Evolutionary conservation across 2,797 vertebrate species (phyloP).

Genomic region (Gymnoscopelus braueri): DNA sequence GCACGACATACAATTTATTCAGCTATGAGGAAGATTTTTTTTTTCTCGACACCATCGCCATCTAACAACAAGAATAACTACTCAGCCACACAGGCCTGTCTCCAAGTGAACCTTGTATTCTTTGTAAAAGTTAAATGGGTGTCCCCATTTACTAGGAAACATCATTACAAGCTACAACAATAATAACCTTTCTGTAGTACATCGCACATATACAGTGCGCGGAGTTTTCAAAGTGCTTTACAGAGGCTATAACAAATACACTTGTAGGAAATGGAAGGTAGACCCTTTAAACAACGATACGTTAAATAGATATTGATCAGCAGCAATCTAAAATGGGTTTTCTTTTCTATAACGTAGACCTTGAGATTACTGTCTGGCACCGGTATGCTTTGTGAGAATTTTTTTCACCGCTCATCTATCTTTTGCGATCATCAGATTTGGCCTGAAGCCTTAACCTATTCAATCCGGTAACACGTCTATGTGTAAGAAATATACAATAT

Average conservation of each 20-base stretch:
- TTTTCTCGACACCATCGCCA: neutral
- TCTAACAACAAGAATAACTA: neutral
- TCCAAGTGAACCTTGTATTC: neutral
- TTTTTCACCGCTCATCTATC: neutral
- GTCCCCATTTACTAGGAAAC: neutral
- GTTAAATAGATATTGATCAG: neutral
- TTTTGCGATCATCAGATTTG: neutral
- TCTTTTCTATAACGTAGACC: neutral
- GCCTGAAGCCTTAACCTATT: neutral
- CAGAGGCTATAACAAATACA: neutral
- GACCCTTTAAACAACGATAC: neutral
- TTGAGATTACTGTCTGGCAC: neutral
- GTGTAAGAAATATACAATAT: too few relatives aligned
- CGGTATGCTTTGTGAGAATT: neutral
- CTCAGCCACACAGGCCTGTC: neutral
- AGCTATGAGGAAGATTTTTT: neutral
- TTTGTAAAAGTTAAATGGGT: neutral
- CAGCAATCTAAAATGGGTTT: too few relatives aligned
- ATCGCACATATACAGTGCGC: too few relatives aligned
- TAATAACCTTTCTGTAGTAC: neutral
- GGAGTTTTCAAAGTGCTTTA: too few relatives aligned
- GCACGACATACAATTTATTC: conserved; percentile 2
- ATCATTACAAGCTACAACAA: neutral
- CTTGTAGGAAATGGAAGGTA: neutral
- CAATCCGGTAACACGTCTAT: too few relatives aligned